Base-by-base conservation (phyloP, 2,113 vertebrate genomes). In the Cervus canadensis region DNA sequence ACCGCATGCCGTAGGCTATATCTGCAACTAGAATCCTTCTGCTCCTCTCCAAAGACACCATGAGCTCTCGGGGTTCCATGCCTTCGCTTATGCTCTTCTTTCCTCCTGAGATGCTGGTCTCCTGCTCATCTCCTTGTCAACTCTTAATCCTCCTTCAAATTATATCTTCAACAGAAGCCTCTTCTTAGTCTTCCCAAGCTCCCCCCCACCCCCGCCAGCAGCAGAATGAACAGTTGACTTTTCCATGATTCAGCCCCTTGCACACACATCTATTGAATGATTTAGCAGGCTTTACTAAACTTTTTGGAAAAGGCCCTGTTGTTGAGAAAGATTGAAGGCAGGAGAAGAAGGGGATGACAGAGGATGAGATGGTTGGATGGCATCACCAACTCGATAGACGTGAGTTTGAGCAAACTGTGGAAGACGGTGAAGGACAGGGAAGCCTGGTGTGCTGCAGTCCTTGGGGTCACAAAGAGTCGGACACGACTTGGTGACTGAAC, bases 1-100 rank as follows among this genome's bases (percentile, higher is more conserved):
- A 26, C n/a, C 36, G 16, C 0, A 0, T 17, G 33, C 67, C 56
- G n/a, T 67, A 6, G 13, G 15, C 64, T n/a, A 1, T 36, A 21
- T 40, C 64, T n/a, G 79, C 43, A 40, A 10, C 74, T 10, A 25
- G 30, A 4, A 19, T 28, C 64, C 50, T 43, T 36, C 10, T 9
- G n/a, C 14, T 21, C 52, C 54, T 45, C 71, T 30, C 2, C 78
- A 71, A 64, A 59, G 50, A 52, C 28, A 0, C 23, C 17, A 0
- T 28, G 40, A 56, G 56, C 59, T 16, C 59, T 60, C 19, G 0
- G 21, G 21, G 3, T 9, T 7, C 33, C 43, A 0, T 2, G 28
- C 28, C 86, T 92, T 67, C 13, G 2, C 9, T 43, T 11, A 17
- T 1, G 8, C 11, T 48, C 36, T n/a, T 57, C 17, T 28, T 23